Conservation (phyloP, 2,797 vertebrate species). For the Lacerta bilineata region DNA sequence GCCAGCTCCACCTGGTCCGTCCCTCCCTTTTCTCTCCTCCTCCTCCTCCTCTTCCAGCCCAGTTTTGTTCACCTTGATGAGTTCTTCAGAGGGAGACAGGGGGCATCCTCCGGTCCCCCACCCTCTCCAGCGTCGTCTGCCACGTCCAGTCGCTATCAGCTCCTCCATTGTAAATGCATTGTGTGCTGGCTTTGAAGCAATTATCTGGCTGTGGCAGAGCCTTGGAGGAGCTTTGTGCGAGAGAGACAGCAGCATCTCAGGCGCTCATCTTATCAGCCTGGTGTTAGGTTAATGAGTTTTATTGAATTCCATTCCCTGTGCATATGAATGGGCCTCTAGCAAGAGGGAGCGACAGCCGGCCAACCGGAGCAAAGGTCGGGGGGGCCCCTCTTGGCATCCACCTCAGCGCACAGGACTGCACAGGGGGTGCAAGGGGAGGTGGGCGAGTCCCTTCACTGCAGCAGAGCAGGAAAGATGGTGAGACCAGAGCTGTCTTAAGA, state of each 20-base stretch:
- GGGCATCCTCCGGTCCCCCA: not conserved
- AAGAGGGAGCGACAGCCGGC: not conserved
- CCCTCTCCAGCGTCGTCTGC: slow-evolving; percentile 11
- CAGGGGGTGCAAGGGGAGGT: not conserved
- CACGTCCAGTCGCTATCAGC: not conserved
- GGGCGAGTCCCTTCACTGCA: too few species aligned
- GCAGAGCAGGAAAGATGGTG: not conserved
- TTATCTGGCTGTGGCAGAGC: slow-evolving; percentile 31
- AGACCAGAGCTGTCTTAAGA: not conserved
- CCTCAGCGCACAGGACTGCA: not conserved
- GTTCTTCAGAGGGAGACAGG: slow-evolving; percentile 23
- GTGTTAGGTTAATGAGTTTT: slow-evolving; percentile 48
- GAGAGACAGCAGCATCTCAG: slow-evolving; percentile 25
- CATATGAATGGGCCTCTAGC: slow-evolving; percentile 32
- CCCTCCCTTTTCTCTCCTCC: not conserved
- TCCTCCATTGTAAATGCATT: slow-evolving; percentile 20
- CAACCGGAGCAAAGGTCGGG: not conserved
- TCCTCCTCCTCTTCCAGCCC: not conserved
- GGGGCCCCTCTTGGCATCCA: not conserved
- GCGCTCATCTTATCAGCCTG: slow-evolving; percentile 28
- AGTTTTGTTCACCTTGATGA: slow-evolving; percentile 25
- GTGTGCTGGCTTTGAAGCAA: slow-evolving; percentile 39
- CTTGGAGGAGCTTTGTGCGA: slow-evolving; percentile 13
- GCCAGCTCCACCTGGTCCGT: not conserved
- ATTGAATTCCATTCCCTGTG: slow-evolving; percentile 36